Base-by-base conservation (phyloP, 37 sponge, comb jelly and placozoan species). In the Theonella swinhoei region DNA sequence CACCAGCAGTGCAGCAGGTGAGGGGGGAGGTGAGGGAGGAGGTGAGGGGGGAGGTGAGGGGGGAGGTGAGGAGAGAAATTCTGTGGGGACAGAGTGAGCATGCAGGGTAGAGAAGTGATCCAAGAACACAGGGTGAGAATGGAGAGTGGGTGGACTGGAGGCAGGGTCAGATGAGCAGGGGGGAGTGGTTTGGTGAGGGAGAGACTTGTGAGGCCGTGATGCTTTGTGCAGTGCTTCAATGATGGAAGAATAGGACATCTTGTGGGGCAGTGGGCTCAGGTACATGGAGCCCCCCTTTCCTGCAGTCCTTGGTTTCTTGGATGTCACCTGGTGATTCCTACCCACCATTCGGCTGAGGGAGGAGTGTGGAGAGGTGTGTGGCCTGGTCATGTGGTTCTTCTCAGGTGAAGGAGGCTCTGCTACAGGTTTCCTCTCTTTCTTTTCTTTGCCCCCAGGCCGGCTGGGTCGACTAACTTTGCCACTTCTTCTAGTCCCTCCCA, bases 71-170 rank as follows among this genome's bases (percentile, higher is more conserved):
- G n/a, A n/a, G 30, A 32, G 33, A 24, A 67, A 67, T 32, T 67
- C 68, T 34, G 33, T 14, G 20, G 72, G 72, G 24, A 71, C 72
- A 35, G 36, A 36, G 22, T 4, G 72, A 71, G 72, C 33, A 17
- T 5, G 4, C 25, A 71, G 41, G 35, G 72, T 71, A 35, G 72
- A 71, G 32, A 71, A 71, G 35, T 71, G 72, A 71, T 71, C 72
- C 3, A 35, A 35, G 72, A 71, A 71, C n/a, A 71, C 72, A 8
- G 37, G 34, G 72, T 71, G 33, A 35, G 36, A 5, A 35, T 71
- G 72, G 25, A 35, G 72, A 31, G 0, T 14, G 54, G 7, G 54
- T 7, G 14, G 39, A 37, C 34, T 32, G 17, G 70, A 30, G 70
- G 35, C 37, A n/a, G n/a, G n/a, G 34, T 20, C 32, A 23, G 39